Base-by-base conservation (phyloP, 2,797 vertebrate genomes). In the Hoplostethus atlanticus region DNA sequence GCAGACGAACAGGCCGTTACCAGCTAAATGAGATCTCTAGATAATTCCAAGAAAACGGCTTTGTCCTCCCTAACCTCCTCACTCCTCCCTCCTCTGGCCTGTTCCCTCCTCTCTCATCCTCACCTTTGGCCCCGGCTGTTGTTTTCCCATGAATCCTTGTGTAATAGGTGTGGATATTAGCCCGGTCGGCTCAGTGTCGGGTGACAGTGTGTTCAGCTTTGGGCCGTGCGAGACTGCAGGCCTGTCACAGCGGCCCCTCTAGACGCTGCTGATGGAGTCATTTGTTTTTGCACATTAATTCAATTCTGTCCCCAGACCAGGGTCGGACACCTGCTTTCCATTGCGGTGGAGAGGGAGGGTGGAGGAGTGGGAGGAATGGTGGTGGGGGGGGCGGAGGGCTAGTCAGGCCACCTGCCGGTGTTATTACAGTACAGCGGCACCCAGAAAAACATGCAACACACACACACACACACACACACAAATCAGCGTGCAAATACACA, bases 281-380 rank as follows among this genome's bases (percentile, higher is more conserved):
- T 95, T 89, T 95, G 92, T 94, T 95, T 93, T 95, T 86, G 80
- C 91, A 92, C 92, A 92, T 92, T 94, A 94, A 95, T 93, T 95
- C 87, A 94, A 93, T 95, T 94, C 88, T 93, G 92, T 92, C 92
- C 91, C 90, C 88, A 88, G 90, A 93, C 91, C 87, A 87, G 87
- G 85, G 88, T 82, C 71, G 65, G 85, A 93, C 93, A 94, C 94
- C 92, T 94, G 93, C 93, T 94, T 94, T 94, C 92, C 91, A 94
- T 94, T 93, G 90, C 90, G 72, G 88, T 87, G 79, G 77, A 80
- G 83, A 64, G 30, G 57, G 66, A 51, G 15, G 70, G 17, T 50
- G 64, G 76, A 58, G 68, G 68, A 21, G 21, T 58, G 50, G 51
- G 65, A 72, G 65, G 53, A 68, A 73, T 71, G 72, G 81, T 75